Evolutionary conservation across 2,888 invertebrate genomes (phyloP).

Genomic region (Orthosia gothica): DNA sequence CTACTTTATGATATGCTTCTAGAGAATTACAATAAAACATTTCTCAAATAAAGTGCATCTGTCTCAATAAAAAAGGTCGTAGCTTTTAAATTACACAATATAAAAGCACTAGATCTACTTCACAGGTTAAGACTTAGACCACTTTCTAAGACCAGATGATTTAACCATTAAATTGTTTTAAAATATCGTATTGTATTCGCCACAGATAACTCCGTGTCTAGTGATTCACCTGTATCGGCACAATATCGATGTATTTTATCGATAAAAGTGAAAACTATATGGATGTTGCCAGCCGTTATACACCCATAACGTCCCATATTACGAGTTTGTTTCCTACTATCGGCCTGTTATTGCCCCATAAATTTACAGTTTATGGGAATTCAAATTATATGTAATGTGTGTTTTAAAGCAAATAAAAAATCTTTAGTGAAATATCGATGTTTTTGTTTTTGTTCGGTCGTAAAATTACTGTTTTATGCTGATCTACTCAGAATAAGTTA

Average conservation of each 20-base stretch:
- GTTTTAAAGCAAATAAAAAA: conserved; percentile 51
- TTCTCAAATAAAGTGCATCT: conserved; percentile 46
- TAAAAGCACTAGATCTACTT: conserved; percentile 47
- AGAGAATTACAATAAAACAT: conserved; percentile 43
- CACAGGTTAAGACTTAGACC: conserved; percentile 25
- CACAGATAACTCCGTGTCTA: conserved; percentile 79
- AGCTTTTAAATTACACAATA: conserved; percentile 60
- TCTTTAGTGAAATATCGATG: conserved; percentile 37
- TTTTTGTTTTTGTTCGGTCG: conserved; percentile 39
- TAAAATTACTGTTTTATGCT: conserved; percentile 58
- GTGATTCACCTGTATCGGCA: conserved; percentile 81
- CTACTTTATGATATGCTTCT: conserved; percentile 8
- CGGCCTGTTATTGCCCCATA: conserved; percentile 68
- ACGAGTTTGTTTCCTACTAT: conserved; percentile 59
- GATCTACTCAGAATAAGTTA: conserved; percentile 33
- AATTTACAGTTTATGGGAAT: conserved; percentile 62
- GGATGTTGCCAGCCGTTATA: conserved; percentile 66
- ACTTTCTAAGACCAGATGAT: conserved; percentile 86
- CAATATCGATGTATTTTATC: conserved; percentile 82
- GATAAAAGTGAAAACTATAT: conserved; percentile 84
- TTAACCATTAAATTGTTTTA: conserved; percentile 83
- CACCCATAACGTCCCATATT: conserved; percentile 61
- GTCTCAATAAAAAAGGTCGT: conserved; percentile 56
- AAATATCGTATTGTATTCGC: conserved; percentile 83
- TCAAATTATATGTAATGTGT: conserved; percentile 53